A percentile compares a stretch with the other conserved stretches of the same genome.
These are phyloP conservation scores for Prionace glauca DNA, from an alignment of 2,797 vertebrate genomes.

Conservation along the genomic window DNA sequence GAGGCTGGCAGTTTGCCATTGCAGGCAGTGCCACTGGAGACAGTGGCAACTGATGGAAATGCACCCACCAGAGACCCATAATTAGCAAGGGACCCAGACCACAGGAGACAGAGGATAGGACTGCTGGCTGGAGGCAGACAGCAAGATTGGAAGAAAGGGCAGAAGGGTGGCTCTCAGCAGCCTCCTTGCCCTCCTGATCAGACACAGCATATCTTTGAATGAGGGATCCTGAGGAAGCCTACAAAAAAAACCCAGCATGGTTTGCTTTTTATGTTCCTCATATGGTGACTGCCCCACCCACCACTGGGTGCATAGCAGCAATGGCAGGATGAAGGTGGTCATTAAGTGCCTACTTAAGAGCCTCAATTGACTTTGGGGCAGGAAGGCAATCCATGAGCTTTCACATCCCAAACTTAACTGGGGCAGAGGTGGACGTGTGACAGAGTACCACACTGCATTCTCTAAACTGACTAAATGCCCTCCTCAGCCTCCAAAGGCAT, in stretches of 20 bases:
- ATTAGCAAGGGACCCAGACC: neutral
- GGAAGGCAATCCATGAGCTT: neutral
- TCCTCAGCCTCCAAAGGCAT: neutral
- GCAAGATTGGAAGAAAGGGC: no score
- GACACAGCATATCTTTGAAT: no score
- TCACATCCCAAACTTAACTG: neutral
- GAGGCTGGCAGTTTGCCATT: neutral
- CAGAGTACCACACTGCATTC: neutral
- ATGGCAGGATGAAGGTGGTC: no score
- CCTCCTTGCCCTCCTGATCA: no score
- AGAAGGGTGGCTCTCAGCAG: neutral
- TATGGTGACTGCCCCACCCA: no score
- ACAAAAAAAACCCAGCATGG: no score
- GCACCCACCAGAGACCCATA: neutral
- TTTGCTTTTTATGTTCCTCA: no score
- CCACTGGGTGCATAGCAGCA: no score
- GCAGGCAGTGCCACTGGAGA: neutral
- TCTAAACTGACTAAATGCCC: neutral
- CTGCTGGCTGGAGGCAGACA: no score
- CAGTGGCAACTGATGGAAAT: neutral
- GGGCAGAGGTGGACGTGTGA: neutral
- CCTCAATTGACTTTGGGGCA: neutral
- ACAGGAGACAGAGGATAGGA: neutral
- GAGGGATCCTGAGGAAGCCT: no score
- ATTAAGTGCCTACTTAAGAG: neutral